Base-by-base conservation (phyloP, 2,888 invertebrate genomes). In the Caenorhabditis imperialis region DNA sequence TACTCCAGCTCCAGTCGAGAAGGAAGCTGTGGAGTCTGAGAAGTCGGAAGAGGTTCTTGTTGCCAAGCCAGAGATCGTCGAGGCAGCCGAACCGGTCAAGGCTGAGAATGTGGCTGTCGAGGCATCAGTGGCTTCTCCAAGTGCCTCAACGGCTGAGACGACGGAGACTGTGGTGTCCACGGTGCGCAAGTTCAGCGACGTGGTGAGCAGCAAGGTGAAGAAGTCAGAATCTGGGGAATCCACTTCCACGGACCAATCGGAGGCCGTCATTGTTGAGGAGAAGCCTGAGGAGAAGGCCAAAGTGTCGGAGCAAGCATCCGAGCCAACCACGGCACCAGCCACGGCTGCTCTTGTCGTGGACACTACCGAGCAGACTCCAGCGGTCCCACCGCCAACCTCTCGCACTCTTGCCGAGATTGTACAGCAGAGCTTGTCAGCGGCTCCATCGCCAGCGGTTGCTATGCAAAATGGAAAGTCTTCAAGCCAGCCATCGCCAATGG, bases 111-210 rank as follows among this genome's bases (percentile, higher is more conserved):
- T 18, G n/a, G 18, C 27, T 7, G 33, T 37, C 16, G 3, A 53
- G 1, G 25, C 37, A 3, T 8, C 35, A 7, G 1, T 37, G 2
- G 22, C 37, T 22, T 23, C 51, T n/a, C 37, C 53, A 16, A 8
- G 35, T 5, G 14, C 27, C 3, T 1, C 37, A 3, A 8, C 40
- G 14, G 25, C 18, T 40, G n/a, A n/a, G n/a, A n/a, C n/a, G n/a
- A n/a, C 53, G 3, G 40, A 12, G 2, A 16, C n/a, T 10, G 23
- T 44, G 12, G 25, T 51, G 37, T 12, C 48, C 1, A 25, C 48
- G 1, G 22, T 47, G 3, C 25, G 63, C 23, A 50, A 50, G 37
- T 57, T 65, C 44, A 65, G 65, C 16, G 65, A 65, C 23, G 55
- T 65, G 10, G 65, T 57, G 12, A 63, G 63, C 16, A 47, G 40